Evolutionary conservation across 2,113 vertebrate genomes (phyloP).

Genomic region (Rhea pennata): DNA sequence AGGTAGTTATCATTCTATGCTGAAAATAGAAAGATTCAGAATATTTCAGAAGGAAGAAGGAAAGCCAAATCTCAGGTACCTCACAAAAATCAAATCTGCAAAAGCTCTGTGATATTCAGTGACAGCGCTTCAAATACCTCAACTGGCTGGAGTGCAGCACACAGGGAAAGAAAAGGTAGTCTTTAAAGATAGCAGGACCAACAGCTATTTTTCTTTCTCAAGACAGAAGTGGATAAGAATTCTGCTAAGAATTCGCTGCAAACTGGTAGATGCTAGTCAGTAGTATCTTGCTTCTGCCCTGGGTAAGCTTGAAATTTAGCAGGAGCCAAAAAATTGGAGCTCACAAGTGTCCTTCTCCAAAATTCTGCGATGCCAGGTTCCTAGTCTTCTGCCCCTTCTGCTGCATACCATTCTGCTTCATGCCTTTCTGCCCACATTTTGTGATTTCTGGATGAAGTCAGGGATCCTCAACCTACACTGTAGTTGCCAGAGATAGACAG

Average conservation of each 20-base stretch:
- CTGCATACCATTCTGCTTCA: neutral
- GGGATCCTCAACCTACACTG: neutral
- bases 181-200: neutral
- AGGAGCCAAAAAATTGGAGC: neutral
- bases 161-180: neutral
- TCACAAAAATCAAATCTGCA: neutral
- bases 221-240: neutral
- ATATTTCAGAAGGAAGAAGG: neutral
- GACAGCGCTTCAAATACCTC: neutral
- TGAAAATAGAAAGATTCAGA: neutral
- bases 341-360: neutral
- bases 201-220: neutral
- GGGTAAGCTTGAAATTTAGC: neutral
- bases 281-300: neutral
- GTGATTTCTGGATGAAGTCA: neutral
- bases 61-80: neutral
- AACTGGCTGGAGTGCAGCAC: neutral
- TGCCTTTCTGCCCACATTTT: accelerated
- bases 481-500: neutral
- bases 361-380: accelerated
- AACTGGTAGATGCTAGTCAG: neutral
- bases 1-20: neutral
- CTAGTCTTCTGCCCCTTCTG: neutral
- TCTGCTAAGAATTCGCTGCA: neutral
- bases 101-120: neutral